These are phyloP conservation scores for Prochilodus magdalenae DNA, from an alignment of 2,113 vertebrate genomes.

Conservation along the genomic window DNA sequence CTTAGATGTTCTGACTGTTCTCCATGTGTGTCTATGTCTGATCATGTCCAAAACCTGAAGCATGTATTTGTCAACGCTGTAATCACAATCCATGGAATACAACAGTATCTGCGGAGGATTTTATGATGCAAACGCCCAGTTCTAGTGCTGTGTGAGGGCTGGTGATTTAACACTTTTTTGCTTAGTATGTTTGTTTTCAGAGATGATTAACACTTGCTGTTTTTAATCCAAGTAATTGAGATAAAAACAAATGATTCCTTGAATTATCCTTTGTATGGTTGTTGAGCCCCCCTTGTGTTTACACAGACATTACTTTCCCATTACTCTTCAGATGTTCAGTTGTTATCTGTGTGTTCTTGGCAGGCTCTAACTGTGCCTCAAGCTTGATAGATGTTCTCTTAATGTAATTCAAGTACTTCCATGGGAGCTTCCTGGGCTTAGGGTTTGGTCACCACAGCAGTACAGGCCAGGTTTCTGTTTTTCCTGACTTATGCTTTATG, in stretches of 20 bases:
- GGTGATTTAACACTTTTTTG: background rate
- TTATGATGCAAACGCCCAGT: background rate
- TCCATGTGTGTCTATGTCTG: background rate
- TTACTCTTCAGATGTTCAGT: background rate
- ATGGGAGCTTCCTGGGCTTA: background rate
- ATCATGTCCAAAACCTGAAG: slow-evolving; percentile 8
- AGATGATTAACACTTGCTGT: slow-evolving; percentile 13
- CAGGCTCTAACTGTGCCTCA: background rate
- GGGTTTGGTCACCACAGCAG: background rate
- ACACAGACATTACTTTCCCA: background rate
- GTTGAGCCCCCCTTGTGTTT: background rate
- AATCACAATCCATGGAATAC: background rate
- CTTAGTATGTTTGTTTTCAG: slow-evolving; percentile 10
- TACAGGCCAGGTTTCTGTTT: background rate
- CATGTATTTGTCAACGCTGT: background rate
- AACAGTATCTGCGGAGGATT: background rate
- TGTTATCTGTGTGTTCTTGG: slow-evolving; percentile 12
- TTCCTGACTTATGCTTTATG: background rate
- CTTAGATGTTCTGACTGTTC: background rate
- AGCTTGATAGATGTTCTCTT: slow-evolving; percentile 17
- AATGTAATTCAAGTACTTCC: background rate
- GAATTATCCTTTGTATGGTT: background rate
- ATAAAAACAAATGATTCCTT: background rate
- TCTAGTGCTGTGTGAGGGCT: background rate
- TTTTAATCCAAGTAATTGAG: slow-evolving; percentile 25